These are phyloP conservation scores for Irena cyanogastra DNA, from an alignment of 2,113 vertebrate species.

Conservation along the genomic window DNA sequence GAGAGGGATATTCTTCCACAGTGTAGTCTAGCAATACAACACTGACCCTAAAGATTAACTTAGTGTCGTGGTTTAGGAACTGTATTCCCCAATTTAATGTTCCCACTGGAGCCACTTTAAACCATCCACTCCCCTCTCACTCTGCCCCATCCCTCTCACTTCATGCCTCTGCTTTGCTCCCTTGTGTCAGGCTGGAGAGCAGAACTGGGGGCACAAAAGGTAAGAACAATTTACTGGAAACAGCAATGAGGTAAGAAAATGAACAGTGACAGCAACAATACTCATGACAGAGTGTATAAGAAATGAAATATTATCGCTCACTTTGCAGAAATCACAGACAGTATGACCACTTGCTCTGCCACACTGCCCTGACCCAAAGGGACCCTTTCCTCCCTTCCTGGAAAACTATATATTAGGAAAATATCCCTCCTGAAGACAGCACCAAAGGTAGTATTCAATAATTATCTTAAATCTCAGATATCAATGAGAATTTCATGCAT, in stretches of 20 bases:
- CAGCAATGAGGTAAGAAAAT: neutral
- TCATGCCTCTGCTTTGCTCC: neutral
- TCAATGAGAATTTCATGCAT: neutral
- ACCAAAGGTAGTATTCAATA: neutral
- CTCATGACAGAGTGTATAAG: neutral
- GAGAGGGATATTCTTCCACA: neutral
- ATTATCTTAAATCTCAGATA: neutral
- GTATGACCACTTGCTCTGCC: accelerated
- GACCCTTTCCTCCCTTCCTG: accelerated
- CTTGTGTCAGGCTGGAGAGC: neutral
- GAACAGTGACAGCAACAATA: neutral
- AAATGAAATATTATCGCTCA: neutral
- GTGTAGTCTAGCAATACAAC: neutral
- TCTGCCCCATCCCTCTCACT: neutral
- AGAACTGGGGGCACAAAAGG: neutral
- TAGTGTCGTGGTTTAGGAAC: neutral
- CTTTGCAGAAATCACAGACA: accelerated
- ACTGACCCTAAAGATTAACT: neutral
- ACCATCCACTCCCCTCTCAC: accelerated
- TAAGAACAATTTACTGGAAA: neutral
- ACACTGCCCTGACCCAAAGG: accelerated
- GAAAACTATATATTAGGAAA: neutral
- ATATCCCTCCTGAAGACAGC: neutral
- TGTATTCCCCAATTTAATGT: neutral
- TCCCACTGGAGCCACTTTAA: neutral